Evolutionary conservation across 2,797 vertebrate genomes (phyloP).

Genomic region (Paratrypauchen microcephalus): DNA sequence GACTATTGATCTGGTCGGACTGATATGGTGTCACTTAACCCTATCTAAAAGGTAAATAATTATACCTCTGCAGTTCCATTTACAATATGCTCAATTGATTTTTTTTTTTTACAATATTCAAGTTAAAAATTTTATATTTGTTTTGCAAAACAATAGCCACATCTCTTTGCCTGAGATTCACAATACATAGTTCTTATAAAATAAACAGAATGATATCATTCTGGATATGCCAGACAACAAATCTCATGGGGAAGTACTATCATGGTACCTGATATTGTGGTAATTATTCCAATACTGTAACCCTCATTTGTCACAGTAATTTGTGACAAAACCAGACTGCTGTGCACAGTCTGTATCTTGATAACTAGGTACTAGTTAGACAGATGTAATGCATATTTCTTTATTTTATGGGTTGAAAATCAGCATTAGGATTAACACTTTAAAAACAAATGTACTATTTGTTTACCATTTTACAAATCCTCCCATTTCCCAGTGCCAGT

Average conservation of each 20-base stretch:
- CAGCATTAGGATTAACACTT: background rate
- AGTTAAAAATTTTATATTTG: no score
- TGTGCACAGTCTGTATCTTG: background rate
- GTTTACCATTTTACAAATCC: background rate
- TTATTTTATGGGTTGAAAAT: background rate
- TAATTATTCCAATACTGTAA: background rate
- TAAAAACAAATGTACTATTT: background rate
- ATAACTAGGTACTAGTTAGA: background rate
- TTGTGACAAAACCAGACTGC: background rate
- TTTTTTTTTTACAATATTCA: no score
- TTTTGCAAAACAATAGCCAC: background rate
- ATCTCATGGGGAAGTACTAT: background rate
- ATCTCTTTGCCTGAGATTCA: background rate
- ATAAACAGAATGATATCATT: no score
- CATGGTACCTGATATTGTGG: background rate
- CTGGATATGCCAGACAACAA: background rate
- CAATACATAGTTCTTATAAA: no score
- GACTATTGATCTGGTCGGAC: slow-evolving; percentile 71
- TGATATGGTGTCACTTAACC: slow-evolving; percentile 28
- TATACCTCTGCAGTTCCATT: background rate
- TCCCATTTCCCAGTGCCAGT: background rate
- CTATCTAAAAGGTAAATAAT: background rate
- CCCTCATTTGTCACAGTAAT: no score
- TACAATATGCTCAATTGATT: background rate
- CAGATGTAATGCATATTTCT: background rate